These are phyloP conservation scores for Cheilosia grossa DNA, from an alignment of 2,888 invertebrate genomes.

Conservation along the genomic window DNA sequence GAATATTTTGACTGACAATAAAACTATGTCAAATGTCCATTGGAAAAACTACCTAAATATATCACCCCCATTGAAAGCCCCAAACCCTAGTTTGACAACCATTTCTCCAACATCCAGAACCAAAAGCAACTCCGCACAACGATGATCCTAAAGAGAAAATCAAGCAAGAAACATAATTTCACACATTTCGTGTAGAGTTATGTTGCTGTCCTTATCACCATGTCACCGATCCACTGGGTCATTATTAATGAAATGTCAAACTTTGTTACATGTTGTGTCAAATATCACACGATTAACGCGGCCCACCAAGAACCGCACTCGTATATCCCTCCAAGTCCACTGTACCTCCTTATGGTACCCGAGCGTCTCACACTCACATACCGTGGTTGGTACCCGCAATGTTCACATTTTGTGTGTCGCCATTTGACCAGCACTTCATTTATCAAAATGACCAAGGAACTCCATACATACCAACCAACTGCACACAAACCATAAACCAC, in stretches of 20 bases:
- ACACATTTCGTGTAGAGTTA: conserved; percentile 22
- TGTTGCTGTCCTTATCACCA: conserved; percentile 26
- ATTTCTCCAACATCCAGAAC: no score
- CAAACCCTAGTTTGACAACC: no score
- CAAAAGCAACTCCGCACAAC: background rate
- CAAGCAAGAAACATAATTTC: conserved; percentile 17
- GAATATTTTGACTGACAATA: no score
- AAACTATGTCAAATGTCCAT: no score
- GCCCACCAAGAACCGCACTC: conserved; percentile 19
- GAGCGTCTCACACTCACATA: conserved; percentile 6
- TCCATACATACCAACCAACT: conserved; percentile 45
- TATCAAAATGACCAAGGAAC: conserved; percentile 66
- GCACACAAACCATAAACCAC: conserved; percentile 61
- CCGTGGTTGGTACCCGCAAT: conserved; percentile 31
- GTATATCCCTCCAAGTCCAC: conserved; percentile 11
- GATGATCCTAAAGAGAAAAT: background rate
- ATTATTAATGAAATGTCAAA: conserved; percentile 71
- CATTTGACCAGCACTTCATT: conserved; percentile 66
- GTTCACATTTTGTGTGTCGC: conserved; percentile 65
- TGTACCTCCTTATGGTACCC: background rate
- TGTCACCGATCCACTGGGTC: conserved; percentile 26
- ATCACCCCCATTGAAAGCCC: no score
- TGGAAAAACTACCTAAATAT: no score
- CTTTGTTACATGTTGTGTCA: conserved; percentile 57
- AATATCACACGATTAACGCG: conserved; percentile 58